These are phyloP conservation scores for Morus bassanus DNA, from an alignment of 2,797 vertebrate genomes.

Conservation along the genomic window DNA sequence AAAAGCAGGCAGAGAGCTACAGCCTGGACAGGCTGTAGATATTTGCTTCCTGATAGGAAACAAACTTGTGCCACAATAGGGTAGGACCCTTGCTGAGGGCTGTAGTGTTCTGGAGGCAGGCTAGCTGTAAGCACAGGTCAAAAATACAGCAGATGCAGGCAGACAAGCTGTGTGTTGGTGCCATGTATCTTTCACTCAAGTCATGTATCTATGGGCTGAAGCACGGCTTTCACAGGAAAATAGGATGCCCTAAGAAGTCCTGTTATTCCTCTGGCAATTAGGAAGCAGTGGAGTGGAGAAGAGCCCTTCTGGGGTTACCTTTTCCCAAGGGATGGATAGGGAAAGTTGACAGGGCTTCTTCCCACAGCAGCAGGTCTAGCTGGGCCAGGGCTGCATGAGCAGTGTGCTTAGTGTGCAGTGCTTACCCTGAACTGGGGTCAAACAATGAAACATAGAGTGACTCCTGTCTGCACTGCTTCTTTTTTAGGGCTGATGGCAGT, in stretches of 20 bases:
- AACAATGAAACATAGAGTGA: background rate
- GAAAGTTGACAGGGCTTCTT: background rate
- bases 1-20: background rate
- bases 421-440: background rate
- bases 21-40: background rate
- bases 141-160: background rate
- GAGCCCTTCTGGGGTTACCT: background rate
- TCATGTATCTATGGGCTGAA: background rate
- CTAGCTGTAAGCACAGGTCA: background rate
- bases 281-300: background rate
- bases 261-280: background rate
- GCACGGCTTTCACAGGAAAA: background rate
- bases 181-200: background rate
- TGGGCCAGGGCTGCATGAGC: background rate
- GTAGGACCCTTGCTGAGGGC: background rate
- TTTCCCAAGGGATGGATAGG: fast-evolving
- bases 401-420: fast-evolving
- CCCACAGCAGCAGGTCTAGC: background rate
- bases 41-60: background rate
- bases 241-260: background rate
- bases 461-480: background rate
- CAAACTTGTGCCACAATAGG: background rate
- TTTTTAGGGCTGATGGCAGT: background rate
- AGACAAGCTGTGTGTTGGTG: background rate
- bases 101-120: background rate